Conservation (phyloP, 2,888 invertebrate genomes). For the Noctua janthina region DNA sequence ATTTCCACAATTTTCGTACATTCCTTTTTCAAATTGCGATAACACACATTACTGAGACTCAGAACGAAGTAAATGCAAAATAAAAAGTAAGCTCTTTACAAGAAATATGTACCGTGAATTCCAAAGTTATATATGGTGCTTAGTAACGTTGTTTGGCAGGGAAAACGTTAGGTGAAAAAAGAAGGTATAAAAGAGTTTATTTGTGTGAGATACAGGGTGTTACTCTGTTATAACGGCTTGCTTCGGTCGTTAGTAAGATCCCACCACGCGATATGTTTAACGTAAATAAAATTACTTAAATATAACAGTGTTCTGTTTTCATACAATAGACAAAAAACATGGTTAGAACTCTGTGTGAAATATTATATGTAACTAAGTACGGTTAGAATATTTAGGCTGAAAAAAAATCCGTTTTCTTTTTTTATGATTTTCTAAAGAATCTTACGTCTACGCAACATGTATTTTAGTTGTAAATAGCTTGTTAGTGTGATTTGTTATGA, state of each 20-base stretch:
- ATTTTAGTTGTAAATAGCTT: background rate
- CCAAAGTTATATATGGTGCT: conserved; percentile 47
- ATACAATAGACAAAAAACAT: conserved; percentile 19
- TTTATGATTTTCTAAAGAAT: background rate
- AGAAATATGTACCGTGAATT: conserved; percentile 63
- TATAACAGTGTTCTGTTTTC: conserved; percentile 41
- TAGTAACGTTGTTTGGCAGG: conserved; percentile 44
- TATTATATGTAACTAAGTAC: background rate
- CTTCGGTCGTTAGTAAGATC: conserved; percentile 73
- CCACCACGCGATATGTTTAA: conserved; percentile 70
- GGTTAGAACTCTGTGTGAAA: conserved; percentile 17
- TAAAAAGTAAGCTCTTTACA: conserved; percentile 66
- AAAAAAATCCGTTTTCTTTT: background rate
- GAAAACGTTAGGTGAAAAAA: conserved; percentile 53
- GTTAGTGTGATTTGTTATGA: background rate
- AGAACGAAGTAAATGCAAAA: conserved; percentile 57
- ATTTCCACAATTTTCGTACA: conserved; percentile 4
- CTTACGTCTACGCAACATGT: too few relatives aligned
- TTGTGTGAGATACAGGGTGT: conserved; percentile 65
- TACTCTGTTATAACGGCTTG: conserved; percentile 71
- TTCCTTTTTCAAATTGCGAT: conserved; percentile 29
- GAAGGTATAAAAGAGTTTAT: conserved; percentile 63
- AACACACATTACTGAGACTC: conserved; percentile 39
- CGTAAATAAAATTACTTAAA: conserved; percentile 73
- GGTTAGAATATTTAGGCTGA: background rate